Evolutionary conservation across 2,797 vertebrate species (phyloP), one percentile per base, ranked within the genome.

Genomic region (Sebastiscus albofasciatus): DNA sequence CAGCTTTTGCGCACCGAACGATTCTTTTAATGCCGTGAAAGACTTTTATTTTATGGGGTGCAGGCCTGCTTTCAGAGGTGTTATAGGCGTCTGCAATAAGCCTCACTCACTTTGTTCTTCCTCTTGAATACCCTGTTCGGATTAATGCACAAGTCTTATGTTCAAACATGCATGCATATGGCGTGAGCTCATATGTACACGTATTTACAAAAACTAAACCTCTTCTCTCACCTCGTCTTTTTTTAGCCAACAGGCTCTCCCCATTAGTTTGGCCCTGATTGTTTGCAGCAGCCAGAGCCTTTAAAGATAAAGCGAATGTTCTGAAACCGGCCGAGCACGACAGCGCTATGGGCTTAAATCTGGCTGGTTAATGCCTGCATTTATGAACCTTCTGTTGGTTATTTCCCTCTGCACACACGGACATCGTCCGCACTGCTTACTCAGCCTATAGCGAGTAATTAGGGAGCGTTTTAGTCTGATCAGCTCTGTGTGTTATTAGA

Each of bases 391-490:
- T 93, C 90, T 94, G 93, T 90, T 74, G 59, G 81, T 20, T 80
- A 70, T 90, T 93, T 89, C 90, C 88, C 87, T 80, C 22, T 88
- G 90, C 90, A 72, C 77, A 62, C 69, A 33, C 80, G 67, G 83
- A 91, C 89, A 86, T 16, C 46, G 71, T 87, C 83, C 77, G 49
- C 73, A 66, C 75, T 90, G 92, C 93, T 92, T 90, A 90, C 90
- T 94, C 92, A 94, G 93, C 90, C 89, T 89, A 75, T 84, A 85
- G 87, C 65, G 20, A 81, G 84, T 91, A 89, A 94, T 94, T 93
- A 93, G 81, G 8, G 71, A 73, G 67, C 62, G n/a, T 84, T 92
- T 91, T 82, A 72, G 82, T 91, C 87, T 67, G 76, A 90, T 89
- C 86, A 85, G 90, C 90, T 82, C 77, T 46, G 75, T 77, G 83